Conservation (phyloP, 2,888 invertebrate species). For the Drosophila mimica region DNA sequence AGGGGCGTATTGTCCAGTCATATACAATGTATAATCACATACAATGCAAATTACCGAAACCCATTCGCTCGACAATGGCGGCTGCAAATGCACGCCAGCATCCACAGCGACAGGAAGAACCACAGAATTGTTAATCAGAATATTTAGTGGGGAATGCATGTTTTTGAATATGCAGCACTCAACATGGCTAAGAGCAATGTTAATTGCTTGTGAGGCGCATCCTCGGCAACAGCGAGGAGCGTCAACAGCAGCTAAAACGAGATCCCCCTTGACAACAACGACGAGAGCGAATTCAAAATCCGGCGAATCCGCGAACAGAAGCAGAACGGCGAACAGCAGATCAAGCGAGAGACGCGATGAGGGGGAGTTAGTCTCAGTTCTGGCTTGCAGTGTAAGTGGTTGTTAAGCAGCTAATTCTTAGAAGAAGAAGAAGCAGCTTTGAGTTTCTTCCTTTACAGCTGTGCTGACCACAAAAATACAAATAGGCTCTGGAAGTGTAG, state of each 20-base stretch:
- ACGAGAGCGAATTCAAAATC: no score
- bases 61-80: not conserved
- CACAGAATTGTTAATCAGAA: not conserved
- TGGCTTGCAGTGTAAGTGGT: no score
- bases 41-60: not conserved
- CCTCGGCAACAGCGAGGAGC: not conserved
- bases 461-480: conserved; percentile 16
- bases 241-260: not conserved
- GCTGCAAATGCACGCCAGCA: not conserved
- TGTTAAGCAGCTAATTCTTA: not conserved
- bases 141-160: not conserved
- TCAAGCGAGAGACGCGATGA: not conserved
- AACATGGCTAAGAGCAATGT: not conserved
- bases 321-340: not conserved
- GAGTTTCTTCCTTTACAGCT: not conserved
- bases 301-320: not conserved
- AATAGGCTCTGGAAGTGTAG: conserved; percentile 11
- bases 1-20: not conserved
- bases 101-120: not conserved
- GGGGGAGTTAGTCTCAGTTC: not conserved
- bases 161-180: not conserved
- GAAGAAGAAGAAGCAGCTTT: not conserved
- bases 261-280: not conserved
- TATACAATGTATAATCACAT: not conserved
- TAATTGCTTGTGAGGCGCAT: not conserved